phyloP scores from a whole-genome alignment of 2,113 vertebrate genomes.

The Pelvicachromis taeniatus region DNA sequence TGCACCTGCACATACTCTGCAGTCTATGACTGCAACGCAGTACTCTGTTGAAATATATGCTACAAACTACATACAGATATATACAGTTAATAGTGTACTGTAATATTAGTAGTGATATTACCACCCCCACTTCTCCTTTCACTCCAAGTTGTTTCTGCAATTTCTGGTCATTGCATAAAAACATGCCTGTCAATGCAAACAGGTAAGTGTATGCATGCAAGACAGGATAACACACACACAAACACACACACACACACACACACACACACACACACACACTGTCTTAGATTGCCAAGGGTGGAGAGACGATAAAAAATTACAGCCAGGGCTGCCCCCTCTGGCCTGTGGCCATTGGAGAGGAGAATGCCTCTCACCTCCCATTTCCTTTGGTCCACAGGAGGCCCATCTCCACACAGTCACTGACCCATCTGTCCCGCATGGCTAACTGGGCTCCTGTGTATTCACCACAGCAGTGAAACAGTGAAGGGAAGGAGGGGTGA shows the following conservation, averaged over 20 bases:
- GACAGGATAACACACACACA: not conserved
- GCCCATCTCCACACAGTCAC: slow-evolving; percentile 58
- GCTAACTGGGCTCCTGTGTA: slow-evolving; percentile 70
- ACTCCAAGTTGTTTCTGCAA: not conserved
- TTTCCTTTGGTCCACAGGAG: slow-evolving; percentile 71
- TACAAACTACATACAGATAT: not conserved
- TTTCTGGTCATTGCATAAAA: not conserved
- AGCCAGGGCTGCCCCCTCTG: slow-evolving; percentile 40
- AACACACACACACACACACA: not conserved
- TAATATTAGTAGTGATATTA: not conserved
- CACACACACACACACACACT: not conserved
- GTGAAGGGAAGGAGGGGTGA: slow-evolving; percentile 29
- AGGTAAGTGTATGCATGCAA: not conserved
- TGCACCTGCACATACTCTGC: slow-evolving; percentile 44
- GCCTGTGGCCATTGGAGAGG: slow-evolving; percentile 47
- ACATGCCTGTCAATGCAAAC: not conserved
- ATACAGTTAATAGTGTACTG: not conserved
- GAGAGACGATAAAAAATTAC: slow-evolving; percentile 43
- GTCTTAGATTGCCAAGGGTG: not conserved
- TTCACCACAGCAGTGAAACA: slow-evolving; percentile 56
- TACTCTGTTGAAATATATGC: not conserved
- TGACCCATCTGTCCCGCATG: slow-evolving; percentile 66
- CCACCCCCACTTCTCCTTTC: not conserved
- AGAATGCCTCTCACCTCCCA: slow-evolving; percentile 58
- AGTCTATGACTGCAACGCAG: not conserved